Evolutionary conservation across 2,888 invertebrate genomes (phyloP), one percentile per base, ranked within the genome.

Genomic region (Chaetogeoica ovagalla): DNA sequence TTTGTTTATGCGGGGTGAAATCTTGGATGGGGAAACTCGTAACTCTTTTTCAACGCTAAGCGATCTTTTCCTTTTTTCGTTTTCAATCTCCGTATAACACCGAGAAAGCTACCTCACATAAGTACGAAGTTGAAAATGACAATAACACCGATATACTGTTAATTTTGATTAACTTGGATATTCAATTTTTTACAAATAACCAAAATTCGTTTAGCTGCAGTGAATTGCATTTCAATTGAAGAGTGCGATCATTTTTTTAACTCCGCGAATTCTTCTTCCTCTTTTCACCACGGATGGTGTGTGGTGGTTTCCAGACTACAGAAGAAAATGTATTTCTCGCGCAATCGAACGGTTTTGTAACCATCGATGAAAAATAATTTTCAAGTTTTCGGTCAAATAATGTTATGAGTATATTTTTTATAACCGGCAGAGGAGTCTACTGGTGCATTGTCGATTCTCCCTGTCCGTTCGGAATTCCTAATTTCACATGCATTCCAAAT

Each of bases 261-360:
- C 8, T 72, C 59, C 23, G 21, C 60, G 60, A 72, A 43, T 72
- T 72, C 60, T 72, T 72, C 60, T 60, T 23, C 59, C 60, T 72
- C 60, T 39, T 72, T 59, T 60, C 59, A 59, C 39, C 60, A 59
- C 37, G 30, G 60, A 59, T 59, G 30, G 17, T n/a, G n/a, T n/a
- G n/a, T n/a, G n/a, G 72, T 43, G 39, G n/a, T 60, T 73, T 62
- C 62, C 39, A 43, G 30, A 60, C 21, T 21, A 23, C n/a, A n/a
- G 43, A n/a, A 72, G 19, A 43, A 60, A 59, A 72, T 60, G 60
- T 37, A 72, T 60, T 72, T 21, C 74, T 62, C 23, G 63, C 52
- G 63, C 63, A 74, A 62, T 63, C 63, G 52, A 52, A 65, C 37
- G 30, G 37, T 39, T 60, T 55, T 19, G 52, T 52, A 74, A 21